Evolutionary conservation across 2,113 vertebrate genomes (phyloP), one percentile per base, ranked within the genome.

Genomic region (Microcebus tavaratra): DNA sequence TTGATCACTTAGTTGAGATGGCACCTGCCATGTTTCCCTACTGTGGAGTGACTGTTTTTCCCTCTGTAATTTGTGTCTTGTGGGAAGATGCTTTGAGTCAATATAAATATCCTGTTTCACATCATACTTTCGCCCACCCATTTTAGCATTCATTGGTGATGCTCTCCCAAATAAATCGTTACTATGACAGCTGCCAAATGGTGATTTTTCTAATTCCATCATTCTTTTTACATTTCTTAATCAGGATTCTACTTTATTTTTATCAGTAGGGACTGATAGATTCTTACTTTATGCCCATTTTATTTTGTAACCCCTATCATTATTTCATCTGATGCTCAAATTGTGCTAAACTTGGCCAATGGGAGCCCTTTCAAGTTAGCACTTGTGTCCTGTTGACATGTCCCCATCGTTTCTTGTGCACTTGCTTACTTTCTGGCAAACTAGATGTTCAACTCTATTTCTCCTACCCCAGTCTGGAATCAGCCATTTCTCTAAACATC

Each of bases 171-270:
- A 95, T 73, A 72, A 20, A 59, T 27, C 63, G 89, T 96, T 88
- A 78, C 91, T 87, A 17, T 73, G 86, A 87, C 82, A 85, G 82
- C 45, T 91, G 63, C 39, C 85, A 68, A 94, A 61, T 45, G 75
- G 31, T 12, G 50, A 50, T 2, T 95, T 95, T 95, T 93, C 79
- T 90, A 67, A 96, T 82, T 82, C n/a, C 36, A 67, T 67, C 91
- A 31, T 76, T 57, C 65, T 73, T 65, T 95, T 73, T 65, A 78
- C 7, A 39, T 61, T 67, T 87, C 50, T 73, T 90, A 87, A 25
- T 92, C 48, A 48, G 59, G 15, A 57, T 87, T 79, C 63, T 90
- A 45, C 27, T 85, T 91, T 89, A 48, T 81, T 96, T 84, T n/a
- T 90, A 31, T 94, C 42, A 11, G 36, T 27, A 27, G 53, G 59